Conservation (phyloP, 2,888 invertebrate species). For the Trissoscelio sp. region DNA sequence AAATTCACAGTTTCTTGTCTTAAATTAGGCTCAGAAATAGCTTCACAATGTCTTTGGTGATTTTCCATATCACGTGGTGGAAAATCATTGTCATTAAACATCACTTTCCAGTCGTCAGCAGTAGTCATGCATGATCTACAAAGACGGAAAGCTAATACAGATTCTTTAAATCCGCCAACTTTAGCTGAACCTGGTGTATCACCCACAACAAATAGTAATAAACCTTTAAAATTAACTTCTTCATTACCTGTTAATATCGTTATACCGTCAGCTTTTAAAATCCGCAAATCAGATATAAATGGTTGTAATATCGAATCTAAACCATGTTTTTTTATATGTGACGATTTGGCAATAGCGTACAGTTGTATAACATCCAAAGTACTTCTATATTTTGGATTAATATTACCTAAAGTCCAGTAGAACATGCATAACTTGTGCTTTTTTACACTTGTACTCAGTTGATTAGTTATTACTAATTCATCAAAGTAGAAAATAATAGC, state of each 20-base stretch:
- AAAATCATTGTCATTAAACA: not conserved
- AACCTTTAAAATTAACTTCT: conserved; percentile 60
- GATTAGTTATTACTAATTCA: conserved; percentile 6
- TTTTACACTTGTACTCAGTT: not conserved
- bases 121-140: conserved; percentile 63
- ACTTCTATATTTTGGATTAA: not conserved
- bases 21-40: not conserved
- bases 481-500: conserved; percentile 59
- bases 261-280: conserved; percentile 45
- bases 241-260: not conserved
- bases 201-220: conserved; percentile 65
- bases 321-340: conserved; percentile 49
- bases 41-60: conserved; percentile 16
- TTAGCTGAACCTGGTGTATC: conserved; percentile 70
- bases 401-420: not conserved
- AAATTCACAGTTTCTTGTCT: not conserved
- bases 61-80: not conserved
- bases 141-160: conserved; percentile 65
- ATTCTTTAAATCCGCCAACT: conserved; percentile 70
- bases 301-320: conserved; percentile 56
- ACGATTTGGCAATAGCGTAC: not conserved
- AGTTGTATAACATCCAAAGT: not conserved
- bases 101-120: not conserved
- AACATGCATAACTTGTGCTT: not conserved
- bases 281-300: conserved; percentile 53